A percentile compares a stretch with the other conserved stretches of the same genome.
phyloP scores from a whole-genome alignment of 1,140 invertebrate genomes.

The Euura saliciscinereae region DNA sequence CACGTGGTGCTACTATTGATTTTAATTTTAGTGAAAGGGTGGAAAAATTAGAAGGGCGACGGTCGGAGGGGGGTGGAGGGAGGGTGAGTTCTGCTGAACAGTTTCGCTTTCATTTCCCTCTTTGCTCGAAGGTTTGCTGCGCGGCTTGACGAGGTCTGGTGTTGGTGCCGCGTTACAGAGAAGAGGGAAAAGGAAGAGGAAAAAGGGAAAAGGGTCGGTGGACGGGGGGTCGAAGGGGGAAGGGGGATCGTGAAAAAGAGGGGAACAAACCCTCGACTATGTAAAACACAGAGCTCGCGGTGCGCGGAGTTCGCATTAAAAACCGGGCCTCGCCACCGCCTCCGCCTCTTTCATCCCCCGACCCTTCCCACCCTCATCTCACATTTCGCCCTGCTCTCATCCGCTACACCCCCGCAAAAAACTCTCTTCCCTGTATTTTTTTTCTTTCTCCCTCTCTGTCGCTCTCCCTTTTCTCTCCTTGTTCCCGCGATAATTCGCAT shows the following conservation, averaged over 20 bases:
- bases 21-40: conserved; percentile 64
- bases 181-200: conserved; percentile 15
- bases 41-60: conserved; percentile 63
- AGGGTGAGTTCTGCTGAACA: conserved; percentile 31
- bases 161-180: conserved; percentile 26
- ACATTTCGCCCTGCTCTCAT: neutral
- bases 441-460: neutral
- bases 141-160: conserved; percentile 20
- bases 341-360: conserved; percentile 6
- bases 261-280: conserved; percentile 47
- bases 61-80: conserved; percentile 39
- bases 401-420: neutral
- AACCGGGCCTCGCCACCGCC: conserved; percentile 24
- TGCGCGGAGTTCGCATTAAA: conserved; percentile 39
- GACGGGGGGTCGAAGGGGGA: conserved; percentile 19
- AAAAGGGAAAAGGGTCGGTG: neutral
- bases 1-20: conserved; percentile 63
- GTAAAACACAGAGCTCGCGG: conserved; percentile 48
- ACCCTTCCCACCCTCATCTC: neutral
- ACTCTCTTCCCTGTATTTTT: neutral
- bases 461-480: neutral
- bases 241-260: conserved; percentile 34
- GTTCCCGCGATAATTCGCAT: conserved; percentile 38
- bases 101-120: conserved; percentile 51
- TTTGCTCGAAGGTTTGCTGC: conserved; percentile 37